Evolutionary conservation across 2,113 vertebrate species (phyloP).

Genomic region (Brevimyrus niger): DNA sequence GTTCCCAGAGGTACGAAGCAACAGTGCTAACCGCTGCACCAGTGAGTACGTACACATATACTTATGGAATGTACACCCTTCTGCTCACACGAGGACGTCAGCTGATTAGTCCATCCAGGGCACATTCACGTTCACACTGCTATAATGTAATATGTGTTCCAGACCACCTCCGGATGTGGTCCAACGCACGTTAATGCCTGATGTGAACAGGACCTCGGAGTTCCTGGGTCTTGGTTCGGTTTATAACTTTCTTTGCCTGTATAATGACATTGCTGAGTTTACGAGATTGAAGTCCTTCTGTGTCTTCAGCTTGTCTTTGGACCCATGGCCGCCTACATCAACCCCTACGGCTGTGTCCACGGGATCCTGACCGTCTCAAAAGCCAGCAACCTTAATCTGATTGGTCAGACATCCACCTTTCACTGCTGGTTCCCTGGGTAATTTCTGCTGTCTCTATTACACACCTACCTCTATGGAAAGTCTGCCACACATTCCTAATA

Average conservation of each 20-base stretch:
- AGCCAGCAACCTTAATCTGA: constrained; percentile 81
- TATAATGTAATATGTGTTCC: neutral
- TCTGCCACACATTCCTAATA: neutral
- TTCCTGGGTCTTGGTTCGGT: neutral
- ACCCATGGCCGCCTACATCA: constrained; percentile 96
- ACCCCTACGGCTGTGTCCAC: constrained; percentile 90
- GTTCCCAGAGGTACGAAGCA: too few relatives aligned
- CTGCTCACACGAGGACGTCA: neutral
- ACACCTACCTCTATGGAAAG: neutral
- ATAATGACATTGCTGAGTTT: neutral
- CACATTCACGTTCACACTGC: neutral
- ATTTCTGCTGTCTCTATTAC: constrained; percentile 30
- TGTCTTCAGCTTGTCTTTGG: constrained; percentile 74
- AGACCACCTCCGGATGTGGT: too few relatives aligned
- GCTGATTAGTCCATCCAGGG: neutral
- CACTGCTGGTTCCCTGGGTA: constrained; percentile 99
- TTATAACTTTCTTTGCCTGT: neutral
- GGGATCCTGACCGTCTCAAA: constrained; percentile 94
- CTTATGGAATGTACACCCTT: neutral
- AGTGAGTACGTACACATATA: neutral
- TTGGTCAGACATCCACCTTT: constrained; percentile 78
- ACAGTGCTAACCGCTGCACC: too few relatives aligned
- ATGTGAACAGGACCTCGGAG: neutral
- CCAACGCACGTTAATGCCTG: neutral
- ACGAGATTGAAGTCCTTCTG: neutral